phyloP scores from a whole-genome alignment of 2,888 invertebrate genomes.

The Creontiades dilutus region DNA sequence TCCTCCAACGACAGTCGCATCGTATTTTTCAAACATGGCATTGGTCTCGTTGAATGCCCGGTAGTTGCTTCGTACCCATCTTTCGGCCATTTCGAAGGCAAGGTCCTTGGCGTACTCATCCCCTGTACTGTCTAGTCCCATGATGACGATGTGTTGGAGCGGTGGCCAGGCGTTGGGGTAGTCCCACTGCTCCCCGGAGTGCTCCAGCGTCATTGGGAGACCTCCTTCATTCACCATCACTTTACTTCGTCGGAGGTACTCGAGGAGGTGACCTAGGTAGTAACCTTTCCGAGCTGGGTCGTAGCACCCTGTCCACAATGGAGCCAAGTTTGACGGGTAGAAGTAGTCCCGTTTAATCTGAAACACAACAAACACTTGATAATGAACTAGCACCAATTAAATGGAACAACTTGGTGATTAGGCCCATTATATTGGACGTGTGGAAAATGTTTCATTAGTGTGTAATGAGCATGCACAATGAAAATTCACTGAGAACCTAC shows the following conservation, averaged over 20 bases:
- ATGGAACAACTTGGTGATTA: too few relatives aligned
- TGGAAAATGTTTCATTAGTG: too few relatives aligned
- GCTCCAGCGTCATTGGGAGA: conserved; percentile 88
- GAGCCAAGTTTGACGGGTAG: conserved; percentile 89
- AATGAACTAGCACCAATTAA: too few relatives aligned
- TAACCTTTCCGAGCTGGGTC: conserved; percentile 80
- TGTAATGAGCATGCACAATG: too few relatives aligned
- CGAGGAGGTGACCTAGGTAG: conserved; percentile 76
- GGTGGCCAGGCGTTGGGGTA: conserved; percentile 97
- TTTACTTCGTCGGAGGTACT: conserved; percentile 82
- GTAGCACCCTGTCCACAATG: conserved; percentile 90
- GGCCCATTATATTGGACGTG: too few relatives aligned
- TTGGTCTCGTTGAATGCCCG: conserved; percentile 84
- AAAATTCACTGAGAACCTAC: too few relatives aligned
- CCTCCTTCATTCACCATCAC: conserved; percentile 84
- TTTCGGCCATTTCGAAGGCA: conserved; percentile 86
- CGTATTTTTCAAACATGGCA: conserved; percentile 90
- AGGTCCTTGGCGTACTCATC: conserved; percentile 83
- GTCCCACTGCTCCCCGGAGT: conserved; percentile 95
- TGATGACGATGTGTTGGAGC: conserved; percentile 90
- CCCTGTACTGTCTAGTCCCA: conserved; percentile 86
- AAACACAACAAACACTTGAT: neutral
- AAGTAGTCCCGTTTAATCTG: conserved; percentile 84
- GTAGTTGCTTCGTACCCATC: conserved; percentile 91
- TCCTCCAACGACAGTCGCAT: conserved; percentile 82